These are phyloP conservation scores for Omphaloscelis lunosa DNA, from an alignment of 2,888 invertebrate genomes.

Conservation along the genomic window DNA sequence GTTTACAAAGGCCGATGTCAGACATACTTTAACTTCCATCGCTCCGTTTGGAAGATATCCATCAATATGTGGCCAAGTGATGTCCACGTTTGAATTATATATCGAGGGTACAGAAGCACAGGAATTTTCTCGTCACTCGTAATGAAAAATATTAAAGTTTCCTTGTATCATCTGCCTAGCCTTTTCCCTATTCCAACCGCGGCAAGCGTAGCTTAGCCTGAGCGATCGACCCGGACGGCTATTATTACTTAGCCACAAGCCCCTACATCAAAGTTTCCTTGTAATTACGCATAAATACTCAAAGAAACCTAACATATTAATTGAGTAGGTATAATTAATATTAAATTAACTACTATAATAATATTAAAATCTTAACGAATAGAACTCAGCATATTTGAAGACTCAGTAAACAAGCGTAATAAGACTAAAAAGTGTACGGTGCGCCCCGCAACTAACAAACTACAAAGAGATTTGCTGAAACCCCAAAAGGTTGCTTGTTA, in stretches of 20 bases:
- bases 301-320: background rate
- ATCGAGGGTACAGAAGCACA: background rate
- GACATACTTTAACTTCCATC: conserved; percentile 23
- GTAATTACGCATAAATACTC: background rate
- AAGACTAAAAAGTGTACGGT: conserved; percentile 51
- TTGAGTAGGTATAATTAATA: background rate
- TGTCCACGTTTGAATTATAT: background rate
- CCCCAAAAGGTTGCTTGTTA: conserved; percentile 78
- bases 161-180: background rate
- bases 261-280: background rate
- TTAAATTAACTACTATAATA: background rate
- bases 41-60: conserved; percentile 6
- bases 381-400: conserved; percentile 26
- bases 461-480: conserved; percentile 78
- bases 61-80: conserved; percentile 5
- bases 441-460: conserved; percentile 63
- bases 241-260: background rate
- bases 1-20: conserved; percentile 23
- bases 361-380: conserved; percentile 23
- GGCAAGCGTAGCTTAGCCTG: background rate
- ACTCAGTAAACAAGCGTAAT: conserved; percentile 45
- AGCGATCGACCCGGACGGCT: background rate
- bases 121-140: background rate
- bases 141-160: background rate
- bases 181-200: background rate